Evolutionary conservation across 2,888 invertebrate species (phyloP), one percentile per base, ranked within the genome.

Genomic region (Hydrotaea diabolus): DNA sequence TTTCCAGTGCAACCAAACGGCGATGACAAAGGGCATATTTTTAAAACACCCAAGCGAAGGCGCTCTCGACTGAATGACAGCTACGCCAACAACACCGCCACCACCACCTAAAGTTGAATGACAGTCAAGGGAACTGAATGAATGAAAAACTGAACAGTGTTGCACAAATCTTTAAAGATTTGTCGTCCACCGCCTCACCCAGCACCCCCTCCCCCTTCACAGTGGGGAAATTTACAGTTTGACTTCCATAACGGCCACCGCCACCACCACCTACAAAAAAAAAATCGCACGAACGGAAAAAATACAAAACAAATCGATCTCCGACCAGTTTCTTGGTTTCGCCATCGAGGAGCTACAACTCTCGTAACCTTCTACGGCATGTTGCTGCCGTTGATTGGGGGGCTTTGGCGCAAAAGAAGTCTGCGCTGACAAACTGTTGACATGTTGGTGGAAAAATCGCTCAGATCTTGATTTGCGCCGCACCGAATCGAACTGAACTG

Each of bases 21-120:
- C 77, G 80, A 74, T 83, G 80, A 80, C 80, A 83, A 83, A 82
- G 80, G 83, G 21, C 74, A 53, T 75, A 31, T 74, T 72, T 72
- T 39, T 43, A 36, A 43, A 23, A 59, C 36, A 49, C 36, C 55
- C 9, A 7, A 15, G 3, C 59, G 9, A 57, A 21, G 5, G 8
- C 66, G 36, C 39, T 21, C 23, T 73, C 7, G 55, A 59, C 46
- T 21, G 31, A n/a, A 3, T 26, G 26, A 11, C 59, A 59, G 4
- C 59, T n/a, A n/a, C n/a, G n/a, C n/a, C n/a, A n/a, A n/a, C n/a
- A n/a, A n/a, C n/a, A n/a, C n/a, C n/a, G n/a, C n/a, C n/a, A n/a
- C n/a, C n/a, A 59, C 15, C 31, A 31, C 31, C 31, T 23, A 23
- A 13, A 59, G 15, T 59, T 26, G 23, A 59, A 59, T 59, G 59